Base-by-base conservation (phyloP, 2,888 invertebrate genomes). In the Drosophila setosimentum region DNA sequence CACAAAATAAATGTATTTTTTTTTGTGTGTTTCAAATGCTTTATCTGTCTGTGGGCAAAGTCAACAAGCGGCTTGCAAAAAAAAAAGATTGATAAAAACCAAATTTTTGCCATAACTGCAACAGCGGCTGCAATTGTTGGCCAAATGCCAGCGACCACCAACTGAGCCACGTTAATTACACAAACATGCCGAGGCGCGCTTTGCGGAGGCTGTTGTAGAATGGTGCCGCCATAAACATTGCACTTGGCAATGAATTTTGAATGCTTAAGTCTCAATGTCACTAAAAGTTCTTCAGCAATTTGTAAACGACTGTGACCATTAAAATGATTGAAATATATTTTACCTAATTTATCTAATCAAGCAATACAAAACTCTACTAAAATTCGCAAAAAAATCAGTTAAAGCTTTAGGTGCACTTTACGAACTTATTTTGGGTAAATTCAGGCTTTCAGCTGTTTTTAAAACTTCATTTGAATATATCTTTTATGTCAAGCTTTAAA, bases 121-220 rank as follows among this genome's bases (percentile, higher is more conserved):
- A 35, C 51, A 73, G 73, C 49, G 57, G 69, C 42, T 54, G n/a
- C 62, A 76, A 80, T 73, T 80, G 77, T 71, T 81, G 82, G 83
- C 80, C 67, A 76, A 68, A 65, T 68, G 83, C 78, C 78, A 74
- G 70, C 53, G 64, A 69, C 61, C 66, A 55, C 29, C 53, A 35
- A 61, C 61, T 58, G 70, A 74, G 77, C 79, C 75, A 78, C 68
- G 79, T 87, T 89, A 87, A 81, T 89, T 79, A 71, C 64, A 79
- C 77, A 73, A 70, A 75, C 72, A 74, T 42, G 59, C 45, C 27
- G 29, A 13, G 50, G 35, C 3, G 42, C 8, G 32, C 24, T 16
- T 32, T 40, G 49, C 18, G 51, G 57, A 42, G n/a, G 13, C 29
- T 51, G 21, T 66, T 21, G 35, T 27, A 10, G 16, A 29, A 63